Percentiles rank a stretch among this genome's conserved stretches.
Evolutionary conservation across 2,888 invertebrate genomes (phyloP).

Genomic region (Elegia similella): DNA sequence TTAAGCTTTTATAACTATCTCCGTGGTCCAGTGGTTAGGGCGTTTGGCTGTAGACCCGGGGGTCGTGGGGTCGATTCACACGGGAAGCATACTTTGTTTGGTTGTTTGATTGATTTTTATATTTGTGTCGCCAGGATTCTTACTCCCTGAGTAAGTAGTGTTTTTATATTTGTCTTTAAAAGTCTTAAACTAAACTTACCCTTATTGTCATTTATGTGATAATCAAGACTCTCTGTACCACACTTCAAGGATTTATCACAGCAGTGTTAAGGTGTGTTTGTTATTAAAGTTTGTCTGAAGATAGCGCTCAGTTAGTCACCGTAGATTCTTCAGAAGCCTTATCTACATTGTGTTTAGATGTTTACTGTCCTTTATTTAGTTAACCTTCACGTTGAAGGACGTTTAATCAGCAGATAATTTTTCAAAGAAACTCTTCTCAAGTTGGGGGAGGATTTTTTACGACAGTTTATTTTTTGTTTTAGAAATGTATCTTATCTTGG

Average conservation of each 20-base stretch:
- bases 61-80: no score
- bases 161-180: no score
- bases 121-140: no score
- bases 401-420: conserved; percentile 13
- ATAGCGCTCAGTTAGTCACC: conserved; percentile 55
- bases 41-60: no score
- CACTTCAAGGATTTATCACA: conserved; percentile 54
- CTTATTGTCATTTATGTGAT: not conserved
- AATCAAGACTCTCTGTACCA: conserved; percentile 31
- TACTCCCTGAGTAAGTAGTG: no score
- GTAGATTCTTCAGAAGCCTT: conserved; percentile 44
- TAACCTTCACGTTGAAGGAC: conserved; percentile 12
- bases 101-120: no score
- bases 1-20: no score
- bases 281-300: conserved; percentile 68
- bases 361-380: conserved; percentile 23
- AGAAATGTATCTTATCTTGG: not conserved
- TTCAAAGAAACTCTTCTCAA: conserved; percentile 6
- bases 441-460: not conserved
- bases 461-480: not conserved
- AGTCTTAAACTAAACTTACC: no score
- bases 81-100: no score
- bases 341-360: conserved; percentile 37
- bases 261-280: conserved; percentile 61
- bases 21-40: no score